Percentiles rank a stretch among this genome's conserved stretches.
Evolutionary conservation across 2,888 invertebrate species (phyloP).

Genomic region (Oscheius sp.): DNA sequence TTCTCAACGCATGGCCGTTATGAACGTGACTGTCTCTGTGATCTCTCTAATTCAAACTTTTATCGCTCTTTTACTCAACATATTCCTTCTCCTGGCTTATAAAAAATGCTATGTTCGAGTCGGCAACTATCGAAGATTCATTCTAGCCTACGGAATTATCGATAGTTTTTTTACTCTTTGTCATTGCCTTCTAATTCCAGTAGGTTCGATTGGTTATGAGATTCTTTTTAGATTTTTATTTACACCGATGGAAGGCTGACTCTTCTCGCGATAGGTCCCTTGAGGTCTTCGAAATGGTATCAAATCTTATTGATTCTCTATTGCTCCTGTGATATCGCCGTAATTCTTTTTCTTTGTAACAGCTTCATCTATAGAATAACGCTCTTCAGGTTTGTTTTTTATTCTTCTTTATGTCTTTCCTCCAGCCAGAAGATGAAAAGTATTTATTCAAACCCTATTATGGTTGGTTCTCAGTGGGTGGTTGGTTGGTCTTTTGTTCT

Average conservation of each 20-base stretch:
- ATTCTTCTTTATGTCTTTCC: neutral
- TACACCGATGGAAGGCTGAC: neutral
- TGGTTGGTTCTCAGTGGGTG: neutral
- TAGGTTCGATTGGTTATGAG: neutral
- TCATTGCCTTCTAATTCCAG: neutral
- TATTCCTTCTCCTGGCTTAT: neutral
- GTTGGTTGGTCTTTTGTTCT: neutral
- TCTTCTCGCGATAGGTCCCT: neutral
- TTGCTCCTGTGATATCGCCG: neutral
- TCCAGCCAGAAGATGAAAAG: neutral
- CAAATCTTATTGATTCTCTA: neutral
- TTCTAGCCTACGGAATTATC: neutral
- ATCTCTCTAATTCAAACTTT: neutral
- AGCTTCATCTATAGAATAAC: neutral
- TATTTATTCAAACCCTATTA: neutral
- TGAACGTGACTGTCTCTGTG: no score
- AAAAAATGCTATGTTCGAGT: neutral
- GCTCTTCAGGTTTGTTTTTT: neutral
- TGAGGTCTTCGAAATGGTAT: neutral
- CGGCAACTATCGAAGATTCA: neutral
- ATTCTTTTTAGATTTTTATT: neutral
- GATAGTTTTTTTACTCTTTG: neutral
- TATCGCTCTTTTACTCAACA: neutral
- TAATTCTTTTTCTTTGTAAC: neutral
- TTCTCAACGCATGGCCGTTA: no score